A percentile compares a stretch with the other conserved stretches of the same genome.
Conservation (phyloP, 53 echinoderm and acorn worm species). For the Patiria pectinifera region DNA sequence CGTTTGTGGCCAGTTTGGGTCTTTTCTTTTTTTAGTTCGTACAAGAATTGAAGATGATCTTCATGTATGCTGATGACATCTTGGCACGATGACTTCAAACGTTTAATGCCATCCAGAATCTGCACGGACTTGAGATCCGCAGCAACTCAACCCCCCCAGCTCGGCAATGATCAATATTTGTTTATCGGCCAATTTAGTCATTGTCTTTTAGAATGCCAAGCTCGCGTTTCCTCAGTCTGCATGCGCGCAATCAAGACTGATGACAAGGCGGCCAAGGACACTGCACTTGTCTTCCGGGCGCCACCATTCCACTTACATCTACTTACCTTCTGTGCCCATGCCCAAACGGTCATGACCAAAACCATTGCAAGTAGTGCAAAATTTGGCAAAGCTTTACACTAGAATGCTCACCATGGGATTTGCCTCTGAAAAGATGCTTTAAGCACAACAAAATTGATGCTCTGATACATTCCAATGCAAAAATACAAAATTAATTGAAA, state of each 20-base stretch:
- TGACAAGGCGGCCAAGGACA: neutral
- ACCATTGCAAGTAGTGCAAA: neutral
- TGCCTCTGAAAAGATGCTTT: too few relatives aligned
- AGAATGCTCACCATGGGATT: neutral
- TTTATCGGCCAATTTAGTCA: constrained; percentile 12
- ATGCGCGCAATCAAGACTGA: neutral
- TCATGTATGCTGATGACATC: too few relatives aligned
- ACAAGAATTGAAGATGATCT: too few relatives aligned
- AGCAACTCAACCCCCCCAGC: neutral
- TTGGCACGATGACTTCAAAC: neutral
- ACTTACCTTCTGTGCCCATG: neutral
- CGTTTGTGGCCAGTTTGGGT: too few relatives aligned
- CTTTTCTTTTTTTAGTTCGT: too few relatives aligned
- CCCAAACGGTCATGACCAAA: neutral
- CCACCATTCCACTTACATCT: neutral
- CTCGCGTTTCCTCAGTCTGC: neutral
- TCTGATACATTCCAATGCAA: too few relatives aligned
- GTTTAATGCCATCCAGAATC: neutral
- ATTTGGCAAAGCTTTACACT: neutral
- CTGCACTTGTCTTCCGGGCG: neutral
- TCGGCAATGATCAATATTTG: neutral
- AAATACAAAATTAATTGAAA: too few relatives aligned
- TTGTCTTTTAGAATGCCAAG: neutral
- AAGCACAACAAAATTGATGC: too few relatives aligned
- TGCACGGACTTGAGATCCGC: neutral